Base-by-base conservation (phyloP, 2,797 vertebrate genomes). In the Halcyon leucocephala region DNA sequence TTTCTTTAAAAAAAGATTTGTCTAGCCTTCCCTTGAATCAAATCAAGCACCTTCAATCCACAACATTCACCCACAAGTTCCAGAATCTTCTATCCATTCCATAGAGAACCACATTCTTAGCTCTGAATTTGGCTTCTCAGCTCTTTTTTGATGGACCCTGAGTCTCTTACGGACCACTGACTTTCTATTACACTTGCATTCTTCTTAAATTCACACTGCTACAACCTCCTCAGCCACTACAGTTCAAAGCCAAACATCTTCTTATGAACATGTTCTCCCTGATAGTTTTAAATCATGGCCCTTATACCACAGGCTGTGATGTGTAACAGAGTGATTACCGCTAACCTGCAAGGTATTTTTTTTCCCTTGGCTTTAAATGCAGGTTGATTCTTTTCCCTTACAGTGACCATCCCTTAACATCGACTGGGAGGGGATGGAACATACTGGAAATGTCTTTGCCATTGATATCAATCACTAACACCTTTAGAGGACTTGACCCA, bases 1-100 rank as follows among this genome's bases (percentile, higher is more conserved):
- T 54, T 82, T 91, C 31, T 76, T 69, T 65, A 18, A 39, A 48
- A 35, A 79, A 82, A 19, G n/a, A 89, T 76, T 72, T 91, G 39
- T n/a, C 39, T 25, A 74, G 48, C 66, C 21, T 78, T 62, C 25
- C 26, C n/a, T n/a, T 61, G 41, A 85, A 82, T 8, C 58, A 79
- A 82, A 91, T 70, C 37, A 72, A 86, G 35, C 57, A 71, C 21
- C 9, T 54, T 79, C 61, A 31, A 72, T 46, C 16, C 46, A 65
- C 49, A 57, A 24, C 10, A 29, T 57, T 71, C 49, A 81, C 2
- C 28, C 35, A 76, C 12, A 9, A 51, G 39, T 21, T 72, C 19
- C 57, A 93, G 39, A 33, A 31, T 7, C 62, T 44, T 79, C 26
- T 10, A 41, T 41, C 22, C 29, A 10, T 22, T 79, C 74, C 18